These are phyloP conservation scores for Psittacara wagleri DNA, from an alignment of 2,113 vertebrate species.

Conservation along the genomic window DNA sequence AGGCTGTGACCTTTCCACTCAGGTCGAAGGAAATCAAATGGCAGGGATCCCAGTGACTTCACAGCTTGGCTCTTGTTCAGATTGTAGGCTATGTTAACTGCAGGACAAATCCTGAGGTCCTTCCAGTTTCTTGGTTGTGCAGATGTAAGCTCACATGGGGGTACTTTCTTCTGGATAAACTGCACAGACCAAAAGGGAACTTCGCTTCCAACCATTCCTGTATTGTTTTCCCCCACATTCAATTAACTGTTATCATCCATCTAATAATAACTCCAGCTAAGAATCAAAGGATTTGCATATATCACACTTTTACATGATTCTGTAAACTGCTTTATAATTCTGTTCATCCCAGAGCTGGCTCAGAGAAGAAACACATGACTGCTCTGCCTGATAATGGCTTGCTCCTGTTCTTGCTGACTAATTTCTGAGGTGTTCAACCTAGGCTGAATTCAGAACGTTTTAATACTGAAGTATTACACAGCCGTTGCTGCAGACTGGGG, in stretches of 20 bases:
- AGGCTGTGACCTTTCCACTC: not conserved
- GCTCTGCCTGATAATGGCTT: not conserved
- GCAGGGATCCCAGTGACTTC: not conserved
- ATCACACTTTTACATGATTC: not conserved
- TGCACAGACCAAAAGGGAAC: not conserved
- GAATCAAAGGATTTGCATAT: not conserved
- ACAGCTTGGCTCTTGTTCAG: not conserved
- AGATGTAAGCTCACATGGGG: not conserved
- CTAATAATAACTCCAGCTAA: not conserved
- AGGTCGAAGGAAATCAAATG: not conserved
- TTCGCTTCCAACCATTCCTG: not conserved
- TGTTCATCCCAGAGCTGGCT: not conserved
- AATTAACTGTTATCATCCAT: not conserved
- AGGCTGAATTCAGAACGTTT: not conserved
- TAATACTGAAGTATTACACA: not conserved
- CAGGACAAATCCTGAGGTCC: not conserved
- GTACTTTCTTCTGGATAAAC: not conserved
- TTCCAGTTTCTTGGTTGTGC: not conserved
- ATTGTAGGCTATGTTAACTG: not conserved
- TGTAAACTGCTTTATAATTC: not conserved
- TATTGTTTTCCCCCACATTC: accelerated
- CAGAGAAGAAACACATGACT: not conserved
- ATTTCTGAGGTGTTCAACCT: not conserved
- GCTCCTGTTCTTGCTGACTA: not conserved
- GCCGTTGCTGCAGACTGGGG: not conserved